phyloP scores from a whole-genome alignment of 37 sponge, comb jelly and placozoan species.

The Lycopodina hypogea region DNA sequence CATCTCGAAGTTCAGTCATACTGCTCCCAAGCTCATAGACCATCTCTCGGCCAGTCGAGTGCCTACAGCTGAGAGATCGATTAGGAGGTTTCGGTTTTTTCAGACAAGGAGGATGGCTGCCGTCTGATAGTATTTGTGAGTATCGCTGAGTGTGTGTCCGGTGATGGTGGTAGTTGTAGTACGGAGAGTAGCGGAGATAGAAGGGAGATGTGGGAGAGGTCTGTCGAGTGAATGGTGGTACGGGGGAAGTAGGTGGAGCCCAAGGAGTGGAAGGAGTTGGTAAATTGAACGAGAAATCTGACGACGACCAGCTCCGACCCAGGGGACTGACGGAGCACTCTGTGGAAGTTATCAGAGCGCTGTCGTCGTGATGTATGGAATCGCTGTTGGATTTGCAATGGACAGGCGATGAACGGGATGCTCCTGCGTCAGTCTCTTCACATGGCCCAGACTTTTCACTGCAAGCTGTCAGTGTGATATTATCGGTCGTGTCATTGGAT shows the following conservation, averaged over 20 bases:
- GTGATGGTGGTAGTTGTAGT: background rate
- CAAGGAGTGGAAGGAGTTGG: conserved; percentile 51
- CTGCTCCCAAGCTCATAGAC: too few species aligned
- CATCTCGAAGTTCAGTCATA: background rate
- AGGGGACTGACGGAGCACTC: conserved; percentile 10
- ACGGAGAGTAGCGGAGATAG: background rate
- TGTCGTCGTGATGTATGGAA: background rate
- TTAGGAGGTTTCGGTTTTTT: background rate
- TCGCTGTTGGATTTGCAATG: background rate
- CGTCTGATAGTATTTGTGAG: background rate
- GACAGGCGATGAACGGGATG: background rate
- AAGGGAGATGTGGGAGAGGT: conserved; percentile 28
- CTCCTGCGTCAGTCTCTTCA: background rate
- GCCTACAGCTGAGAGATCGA: background rate
- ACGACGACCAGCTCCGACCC: conserved; percentile 39
- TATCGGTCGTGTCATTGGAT: background rate
- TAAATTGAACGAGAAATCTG: conserved; percentile 35
- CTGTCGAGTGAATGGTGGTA: background rate
- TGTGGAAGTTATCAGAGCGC: conserved; percentile 11
- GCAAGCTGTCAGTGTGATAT: background rate
- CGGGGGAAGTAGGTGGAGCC: conserved; percentile 57
- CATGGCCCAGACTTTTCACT: background rate
- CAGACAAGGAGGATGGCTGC: background rate
- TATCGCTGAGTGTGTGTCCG: background rate
- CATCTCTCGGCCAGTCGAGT: background rate